A percentile compares a stretch with the other conserved stretches of the same genome.
Conservation (phyloP, 2,797 vertebrate genomes). For the Zenarchopterus dispar region DNA sequence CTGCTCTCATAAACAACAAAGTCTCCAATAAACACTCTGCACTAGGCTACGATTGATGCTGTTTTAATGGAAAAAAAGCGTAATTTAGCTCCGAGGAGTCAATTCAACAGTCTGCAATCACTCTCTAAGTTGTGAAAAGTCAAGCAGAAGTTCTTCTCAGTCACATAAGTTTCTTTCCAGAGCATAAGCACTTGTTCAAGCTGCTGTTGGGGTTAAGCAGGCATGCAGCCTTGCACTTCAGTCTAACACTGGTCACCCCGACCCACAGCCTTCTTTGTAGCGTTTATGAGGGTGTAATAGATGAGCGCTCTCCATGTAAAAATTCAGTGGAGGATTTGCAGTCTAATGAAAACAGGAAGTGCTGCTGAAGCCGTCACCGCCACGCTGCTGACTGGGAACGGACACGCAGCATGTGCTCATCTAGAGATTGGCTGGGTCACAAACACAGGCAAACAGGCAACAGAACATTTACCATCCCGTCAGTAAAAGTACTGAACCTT, state of each 20-base stretch:
- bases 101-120: conserved; percentile 1
- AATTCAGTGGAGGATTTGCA: conserved; percentile 67
- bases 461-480: conserved; percentile 28
- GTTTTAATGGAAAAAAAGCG: conserved; percentile 6
- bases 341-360: conserved; percentile 71
- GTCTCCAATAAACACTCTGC: neutral
- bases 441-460: conserved; percentile 43
- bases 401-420: conserved; percentile 63
- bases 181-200: conserved; percentile 46
- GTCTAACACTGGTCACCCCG: conserved; percentile 59
- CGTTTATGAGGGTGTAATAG: conserved; percentile 58
- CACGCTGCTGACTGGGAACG: conserved; percentile 57
- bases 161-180: conserved; percentile 53
- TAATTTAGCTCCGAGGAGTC: conserved; percentile 4
- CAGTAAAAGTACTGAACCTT: conserved; percentile 46
- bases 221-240: conserved; percentile 48
- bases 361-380: conserved; percentile 60
- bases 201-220: conserved; percentile 55
- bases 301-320: conserved; percentile 65
- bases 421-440: conserved; percentile 50
- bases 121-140: conserved; percentile 15
- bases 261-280: conserved; percentile 55
- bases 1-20: neutral
- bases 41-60: neutral
- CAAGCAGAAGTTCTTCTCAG: conserved; percentile 53